These are phyloP conservation scores for Polypedilum vanderplanki DNA, from an alignment of 1,140 invertebrate genomes.

Conservation along the genomic window DNA sequence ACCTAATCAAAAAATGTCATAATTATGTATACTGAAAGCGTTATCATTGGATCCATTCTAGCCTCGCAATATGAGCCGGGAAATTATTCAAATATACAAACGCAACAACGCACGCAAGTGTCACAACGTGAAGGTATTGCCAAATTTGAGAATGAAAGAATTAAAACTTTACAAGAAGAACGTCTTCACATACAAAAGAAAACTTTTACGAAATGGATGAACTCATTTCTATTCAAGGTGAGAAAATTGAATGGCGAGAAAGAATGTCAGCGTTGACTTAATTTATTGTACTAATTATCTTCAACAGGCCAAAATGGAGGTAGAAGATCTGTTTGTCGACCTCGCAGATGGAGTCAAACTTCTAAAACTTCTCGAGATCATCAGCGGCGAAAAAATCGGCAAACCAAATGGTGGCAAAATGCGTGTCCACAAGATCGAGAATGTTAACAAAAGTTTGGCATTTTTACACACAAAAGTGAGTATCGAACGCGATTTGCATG, in stretches of 20 bases:
- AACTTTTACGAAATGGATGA: slow-evolving; percentile 99
- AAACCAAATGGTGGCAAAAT: slow-evolving; percentile 95
- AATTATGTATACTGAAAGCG: no score
- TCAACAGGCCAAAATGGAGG: slow-evolving; percentile 81
- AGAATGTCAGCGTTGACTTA: background rate
- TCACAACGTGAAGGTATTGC: slow-evolving; percentile 82
- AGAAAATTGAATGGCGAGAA: slow-evolving; percentile 32
- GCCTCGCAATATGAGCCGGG: slow-evolving; percentile 65
- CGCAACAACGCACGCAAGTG: slow-evolving; percentile 61
- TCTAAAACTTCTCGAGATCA: slow-evolving; percentile 96
- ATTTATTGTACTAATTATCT: slow-evolving; percentile 27
- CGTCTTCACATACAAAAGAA: slow-evolving; percentile 98
- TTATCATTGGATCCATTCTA: slow-evolving; percentile 38
- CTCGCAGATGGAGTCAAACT: slow-evolving; percentile 92
- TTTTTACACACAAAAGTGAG: slow-evolving; percentile 95
- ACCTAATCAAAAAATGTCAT: no score
- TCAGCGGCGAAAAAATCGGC: slow-evolving; percentile 94
- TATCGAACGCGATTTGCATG: background rate
- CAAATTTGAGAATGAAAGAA: slow-evolving; percentile 94
- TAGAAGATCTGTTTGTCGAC: slow-evolving; percentile 95
- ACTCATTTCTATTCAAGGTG: slow-evolving; percentile 95
- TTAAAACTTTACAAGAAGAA: slow-evolving; percentile 94
- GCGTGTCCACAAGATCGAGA: slow-evolving; percentile 98
- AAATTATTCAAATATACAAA: slow-evolving; percentile 51
- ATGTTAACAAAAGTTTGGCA: slow-evolving; percentile 96